Evolutionary conservation across 2,797 vertebrate genomes (phyloP).

Genomic region (Carapus acus): DNA sequence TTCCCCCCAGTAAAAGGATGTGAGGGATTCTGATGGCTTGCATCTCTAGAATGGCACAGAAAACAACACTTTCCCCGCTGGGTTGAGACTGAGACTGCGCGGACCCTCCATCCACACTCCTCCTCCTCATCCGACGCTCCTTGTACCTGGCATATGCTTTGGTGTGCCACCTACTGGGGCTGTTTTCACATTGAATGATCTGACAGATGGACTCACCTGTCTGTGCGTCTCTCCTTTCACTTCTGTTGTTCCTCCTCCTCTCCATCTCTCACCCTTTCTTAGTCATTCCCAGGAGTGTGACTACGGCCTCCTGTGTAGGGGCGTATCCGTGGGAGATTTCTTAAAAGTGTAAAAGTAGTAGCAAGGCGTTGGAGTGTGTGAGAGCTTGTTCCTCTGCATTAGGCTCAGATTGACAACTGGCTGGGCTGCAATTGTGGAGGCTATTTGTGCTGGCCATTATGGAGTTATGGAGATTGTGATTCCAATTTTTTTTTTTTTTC

Average conservation of each 20-base stretch:
- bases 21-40: slow-evolving; percentile 33
- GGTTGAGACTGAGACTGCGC: too few relatives aligned
- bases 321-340: slow-evolving; percentile 42
- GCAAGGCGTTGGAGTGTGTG: slow-evolving; percentile 31
- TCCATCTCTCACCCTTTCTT: slow-evolving; percentile 15
- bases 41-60: slow-evolving; percentile 26
- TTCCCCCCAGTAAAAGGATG: slow-evolving; percentile 55
- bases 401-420: slow-evolving; percentile 47
- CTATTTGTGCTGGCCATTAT: slow-evolving; percentile 56
- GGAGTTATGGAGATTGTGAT: too few relatives aligned
- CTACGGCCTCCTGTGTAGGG: slow-evolving; percentile 44
- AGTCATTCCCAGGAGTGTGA: slow-evolving; percentile 20
- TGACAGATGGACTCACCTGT: not conserved
- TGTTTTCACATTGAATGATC: slow-evolving; percentile 21
- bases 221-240: slow-evolving; percentile 20
- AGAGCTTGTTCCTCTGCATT: slow-evolving; percentile 41
- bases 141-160: too few relatives aligned
- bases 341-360: slow-evolving; percentile 40
- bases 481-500: slow-evolving; percentile 26
- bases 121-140: too few relatives aligned
- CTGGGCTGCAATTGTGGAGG: slow-evolving; percentile 46
- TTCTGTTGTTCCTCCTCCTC: slow-evolving; percentile 4
- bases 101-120: too few relatives aligned
- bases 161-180: slow-evolving; percentile 27
- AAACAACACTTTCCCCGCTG: slow-evolving; percentile 27